These are phyloP conservation scores for Netelia melanura DNA, from an alignment of 2,888 invertebrate genomes.

Conservation along the genomic window DNA sequence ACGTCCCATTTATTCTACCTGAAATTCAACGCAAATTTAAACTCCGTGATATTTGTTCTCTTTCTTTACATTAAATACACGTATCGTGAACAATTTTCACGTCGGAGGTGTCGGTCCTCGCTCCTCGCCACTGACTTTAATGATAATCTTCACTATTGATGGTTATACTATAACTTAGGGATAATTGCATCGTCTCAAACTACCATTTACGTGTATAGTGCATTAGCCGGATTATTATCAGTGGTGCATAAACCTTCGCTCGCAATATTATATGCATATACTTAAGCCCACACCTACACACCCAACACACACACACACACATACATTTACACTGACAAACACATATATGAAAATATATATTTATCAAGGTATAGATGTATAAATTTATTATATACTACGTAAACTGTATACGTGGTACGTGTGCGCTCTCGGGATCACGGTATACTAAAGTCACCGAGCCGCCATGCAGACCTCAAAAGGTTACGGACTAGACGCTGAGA, in stretches of 20 bases:
- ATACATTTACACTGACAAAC: neutral
- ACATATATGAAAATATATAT: neutral
- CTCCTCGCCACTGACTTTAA: conserved; percentile 48
- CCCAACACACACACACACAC: neutral
- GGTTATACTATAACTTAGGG: conserved; percentile 51
- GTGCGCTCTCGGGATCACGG: conserved; percentile 57
- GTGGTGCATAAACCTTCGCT: conserved; percentile 26
- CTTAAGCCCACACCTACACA: neutral
- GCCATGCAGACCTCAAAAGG: conserved; percentile 68
- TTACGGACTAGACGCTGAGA: conserved; percentile 68
- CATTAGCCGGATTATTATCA: conserved; percentile 66
- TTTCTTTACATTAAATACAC: neutral
- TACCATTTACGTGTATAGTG: conserved; percentile 55
- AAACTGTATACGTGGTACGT: conserved; percentile 34
- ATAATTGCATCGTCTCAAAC: conserved; percentile 56
- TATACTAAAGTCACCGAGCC: conserved; percentile 57
- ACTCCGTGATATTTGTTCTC: neutral
- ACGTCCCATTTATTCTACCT: neutral
- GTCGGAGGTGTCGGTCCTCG: conserved; percentile 47
- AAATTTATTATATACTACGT: conserved; percentile 58
- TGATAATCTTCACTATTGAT: conserved; percentile 47
- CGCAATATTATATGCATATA: conserved; percentile 32
- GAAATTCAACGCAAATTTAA: neutral
- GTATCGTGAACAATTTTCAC: conserved; percentile 36
- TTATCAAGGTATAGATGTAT: conserved; percentile 15